These are phyloP conservation scores for Lepeophtheirus nordmannii DNA, from an alignment of 2,888 invertebrate species.

Conservation along the genomic window DNA sequence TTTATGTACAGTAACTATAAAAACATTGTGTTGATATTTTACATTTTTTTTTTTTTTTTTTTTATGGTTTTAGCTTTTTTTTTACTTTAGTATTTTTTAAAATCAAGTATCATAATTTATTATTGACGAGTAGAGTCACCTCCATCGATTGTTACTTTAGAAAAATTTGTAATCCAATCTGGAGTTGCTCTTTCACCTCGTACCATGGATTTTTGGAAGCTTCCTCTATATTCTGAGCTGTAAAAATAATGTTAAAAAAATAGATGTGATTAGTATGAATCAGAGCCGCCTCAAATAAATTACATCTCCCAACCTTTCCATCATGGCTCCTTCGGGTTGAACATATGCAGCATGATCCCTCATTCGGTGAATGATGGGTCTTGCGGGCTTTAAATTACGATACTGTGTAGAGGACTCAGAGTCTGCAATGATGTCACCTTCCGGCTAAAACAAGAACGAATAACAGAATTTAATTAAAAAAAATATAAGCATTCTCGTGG, in stretches of 20 bases:
- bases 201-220: not conserved
- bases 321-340: slow-evolving; percentile 6
- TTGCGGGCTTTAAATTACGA: not conserved
- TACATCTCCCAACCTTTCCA: not conserved
- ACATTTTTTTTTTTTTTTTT: too few relatives aligned
- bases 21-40: too few relatives aligned
- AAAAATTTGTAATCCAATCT: slow-evolving; percentile 11
- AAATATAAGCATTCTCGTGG: not conserved
- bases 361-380: slow-evolving; percentile 8
- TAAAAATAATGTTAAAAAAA: not conserved
- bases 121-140: slow-evolving; percentile 2
- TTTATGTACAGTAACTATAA: too few relatives aligned
- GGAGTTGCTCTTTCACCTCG: slow-evolving; percentile 4
- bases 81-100: too few relatives aligned
- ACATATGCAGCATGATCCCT: slow-evolving; percentile 13
- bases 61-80: too few relatives aligned
- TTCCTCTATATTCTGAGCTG: slow-evolving; percentile 18
- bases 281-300: not conserved
- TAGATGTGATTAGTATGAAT: not conserved
- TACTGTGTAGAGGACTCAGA: slow-evolving; percentile 7
- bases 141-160: slow-evolving; percentile 17
- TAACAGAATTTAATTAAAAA: not conserved
- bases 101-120: not conserved
- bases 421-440: slow-evolving; percentile 10
- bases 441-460: not conserved